phyloP scores from a whole-genome alignment of 1,140 invertebrate genomes.

The Rhopalosiphum maidis region DNA sequence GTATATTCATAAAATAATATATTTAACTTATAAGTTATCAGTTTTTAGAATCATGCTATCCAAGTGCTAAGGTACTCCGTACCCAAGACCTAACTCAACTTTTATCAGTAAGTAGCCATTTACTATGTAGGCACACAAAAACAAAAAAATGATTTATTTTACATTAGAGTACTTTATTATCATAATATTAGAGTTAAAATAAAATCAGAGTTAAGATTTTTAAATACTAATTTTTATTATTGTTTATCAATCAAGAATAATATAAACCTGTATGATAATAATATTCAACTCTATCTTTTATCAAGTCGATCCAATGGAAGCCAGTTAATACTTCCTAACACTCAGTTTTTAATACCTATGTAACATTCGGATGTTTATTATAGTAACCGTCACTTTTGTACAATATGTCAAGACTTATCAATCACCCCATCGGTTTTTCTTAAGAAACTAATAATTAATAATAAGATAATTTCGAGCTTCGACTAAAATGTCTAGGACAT shows the following conservation, averaged over 20 bases:
- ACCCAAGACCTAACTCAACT: too few relatives aligned
- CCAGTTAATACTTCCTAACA: background rate
- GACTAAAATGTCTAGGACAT: background rate
- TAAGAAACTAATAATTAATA: background rate
- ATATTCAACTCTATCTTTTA: background rate
- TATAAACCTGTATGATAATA: background rate
- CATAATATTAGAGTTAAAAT: too few relatives aligned
- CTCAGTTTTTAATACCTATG: background rate
- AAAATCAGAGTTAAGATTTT: background rate
- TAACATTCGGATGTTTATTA: background rate
- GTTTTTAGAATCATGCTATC: too few relatives aligned
- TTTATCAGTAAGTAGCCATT: too few relatives aligned
- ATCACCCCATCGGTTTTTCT: background rate
- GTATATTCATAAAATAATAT: too few relatives aligned
- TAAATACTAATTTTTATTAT: background rate
- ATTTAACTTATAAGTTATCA: too few relatives aligned
- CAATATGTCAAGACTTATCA: background rate
- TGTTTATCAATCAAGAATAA: background rate
- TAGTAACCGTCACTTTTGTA: background rate
- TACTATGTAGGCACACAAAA: too few relatives aligned
- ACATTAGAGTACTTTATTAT: too few relatives aligned
- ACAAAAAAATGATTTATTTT: too few relatives aligned
- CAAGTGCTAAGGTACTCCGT: too few relatives aligned
- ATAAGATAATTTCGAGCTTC: background rate
- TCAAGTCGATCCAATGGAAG: background rate